Base-by-base conservation (phyloP, 2,113 vertebrate genomes). In the Albula glossodonta region DNA sequence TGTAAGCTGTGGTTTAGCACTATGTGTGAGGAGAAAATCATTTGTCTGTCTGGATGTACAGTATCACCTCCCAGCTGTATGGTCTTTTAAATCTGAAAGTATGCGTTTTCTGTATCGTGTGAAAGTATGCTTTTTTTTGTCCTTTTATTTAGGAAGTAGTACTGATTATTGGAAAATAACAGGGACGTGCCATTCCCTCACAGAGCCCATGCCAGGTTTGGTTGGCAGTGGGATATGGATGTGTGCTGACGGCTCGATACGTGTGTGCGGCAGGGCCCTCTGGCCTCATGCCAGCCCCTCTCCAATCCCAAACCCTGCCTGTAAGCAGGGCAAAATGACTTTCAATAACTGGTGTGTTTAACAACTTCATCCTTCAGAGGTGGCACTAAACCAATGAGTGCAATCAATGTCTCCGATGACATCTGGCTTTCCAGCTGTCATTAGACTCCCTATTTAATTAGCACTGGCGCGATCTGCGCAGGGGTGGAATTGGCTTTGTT, bases 341-440 rank as follows among this genome's bases (percentile, higher is more conserved):
- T 87, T 87, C 81, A 83, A 83, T 87, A 87, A 87, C 86, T 78
- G 82, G 86, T 87, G 82, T 84, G 82, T 80, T 83, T 83, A 87
- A 87, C 86, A 87, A 78, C 86, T 83, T 83, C 86, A 87, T 87
- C 81, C 77, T 87, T 83, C 77, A 84, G 84, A 87, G 81, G 86
- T 87, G 86, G 86, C 86, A 87, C 86, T 66, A 87, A 87, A 83
- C 70, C 86, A 87, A 83, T 87, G 86, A 87, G 86, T 15, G 82
- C 82, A 83, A 87, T 83, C 86, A 83, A 87, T 87, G 82, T 87
- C 82, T 87, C 56, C 74, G 50, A 83, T 83, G 86, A 83, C 86
- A 87, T 87, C 86, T 87, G 86, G 86, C 81, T 60, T 87, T 87
- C 82, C 86, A 87, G 86, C 86, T 87, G 86, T 87, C 86, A 83